phyloP scores from a whole-genome alignment of 1,140 invertebrate species.

The Gonioctena quinquepunctata region DNA sequence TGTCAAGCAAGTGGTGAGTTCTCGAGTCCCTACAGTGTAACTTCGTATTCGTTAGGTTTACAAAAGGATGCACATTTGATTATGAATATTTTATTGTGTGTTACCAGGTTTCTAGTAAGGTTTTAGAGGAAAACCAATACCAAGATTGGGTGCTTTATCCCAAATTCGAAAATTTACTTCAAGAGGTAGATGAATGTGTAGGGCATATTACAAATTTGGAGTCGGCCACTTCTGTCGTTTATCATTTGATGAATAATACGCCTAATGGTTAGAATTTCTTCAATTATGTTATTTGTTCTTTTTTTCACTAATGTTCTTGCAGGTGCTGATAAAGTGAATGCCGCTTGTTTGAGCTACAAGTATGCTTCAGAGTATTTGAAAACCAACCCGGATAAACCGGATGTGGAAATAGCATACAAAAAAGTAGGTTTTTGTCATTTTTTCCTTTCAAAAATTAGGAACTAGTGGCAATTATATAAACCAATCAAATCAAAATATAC shows the following conservation, averaged over 20 bases:
- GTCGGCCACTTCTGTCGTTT: constrained; percentile 42
- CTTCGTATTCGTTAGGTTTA: too few species aligned
- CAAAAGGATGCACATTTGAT: too few species aligned
- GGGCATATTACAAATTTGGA: constrained; percentile 41
- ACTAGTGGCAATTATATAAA: too few species aligned
- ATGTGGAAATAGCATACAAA: constrained; percentile 32
- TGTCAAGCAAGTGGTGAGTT: constrained; percentile 42
- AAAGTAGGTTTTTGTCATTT: constrained; percentile 26
- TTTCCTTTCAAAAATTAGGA: too few species aligned
- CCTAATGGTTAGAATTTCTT: constrained; percentile 30
- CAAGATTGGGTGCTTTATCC: constrained; percentile 35
- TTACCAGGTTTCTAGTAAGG: constrained; percentile 22
- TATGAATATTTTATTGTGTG: too few species aligned
- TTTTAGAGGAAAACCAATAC: constrained; percentile 18
- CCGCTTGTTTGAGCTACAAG: constrained; percentile 42
- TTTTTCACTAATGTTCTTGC: constrained; percentile 7
- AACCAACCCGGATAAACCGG: background rate
- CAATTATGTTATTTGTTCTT: too few species aligned
- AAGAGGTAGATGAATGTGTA: constrained; percentile 43
- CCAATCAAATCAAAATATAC: too few species aligned
- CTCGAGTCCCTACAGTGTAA: too few species aligned
- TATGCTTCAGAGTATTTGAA: constrained; percentile 40
- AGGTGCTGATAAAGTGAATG: constrained; percentile 47
- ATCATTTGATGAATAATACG: constrained; percentile 39
- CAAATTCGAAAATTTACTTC: constrained; percentile 40